Evolutionary conservation across 1,140 invertebrate species (phyloP), one percentile per base, ranked within the genome.

Genomic region (Proales similis): DNA sequence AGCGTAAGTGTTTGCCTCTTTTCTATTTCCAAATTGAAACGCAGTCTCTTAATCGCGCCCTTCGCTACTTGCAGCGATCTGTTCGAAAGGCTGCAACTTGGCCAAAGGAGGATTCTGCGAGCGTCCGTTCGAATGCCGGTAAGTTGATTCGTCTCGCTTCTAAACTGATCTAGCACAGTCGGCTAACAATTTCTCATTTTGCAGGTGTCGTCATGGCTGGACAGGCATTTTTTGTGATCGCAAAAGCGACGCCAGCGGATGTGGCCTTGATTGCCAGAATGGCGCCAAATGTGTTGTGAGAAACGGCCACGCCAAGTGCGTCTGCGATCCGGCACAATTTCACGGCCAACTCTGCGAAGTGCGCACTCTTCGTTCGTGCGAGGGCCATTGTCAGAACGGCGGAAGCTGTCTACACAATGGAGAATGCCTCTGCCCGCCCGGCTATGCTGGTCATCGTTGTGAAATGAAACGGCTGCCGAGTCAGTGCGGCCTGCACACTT

Each of bases 281-380:
- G 33, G 24, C 36, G 57, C 42, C 2, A 14, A 6, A 20, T 62
- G 57, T 62, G 24, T 46, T 17, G 36, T 12, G 17, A 45, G 7
- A 6, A 62, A 62, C 48, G 57, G 57, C n/a, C 24, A 45, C 9
- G 24, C 39, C 39, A 42, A 30, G 39, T 57, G 51, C 19, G 27
- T 19, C 27, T 57, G 51, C 22, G 51, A 57, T 42, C 27, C 36
- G 1, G 45, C 29, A 17, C 45, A 30, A 17, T 57, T 27, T 11
- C 33, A 62, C 46, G 57, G 57, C n/a, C 29, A 45, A 36, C 38
- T 62, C 7, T 62, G 57, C 36, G 57, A 62, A 22, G 38, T 62
- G 26, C 33, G 42, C 46, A 46, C 48, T 46, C 26, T 42, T 22
- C 17, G 39, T 6, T 17, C 22, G 4, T 62, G 57, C 33, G 42